A percentile compares a stretch with the other conserved stretches of the same genome.
phyloP scores from a whole-genome alignment of 2,888 invertebrate species.

The Anticlea derivata region DNA sequence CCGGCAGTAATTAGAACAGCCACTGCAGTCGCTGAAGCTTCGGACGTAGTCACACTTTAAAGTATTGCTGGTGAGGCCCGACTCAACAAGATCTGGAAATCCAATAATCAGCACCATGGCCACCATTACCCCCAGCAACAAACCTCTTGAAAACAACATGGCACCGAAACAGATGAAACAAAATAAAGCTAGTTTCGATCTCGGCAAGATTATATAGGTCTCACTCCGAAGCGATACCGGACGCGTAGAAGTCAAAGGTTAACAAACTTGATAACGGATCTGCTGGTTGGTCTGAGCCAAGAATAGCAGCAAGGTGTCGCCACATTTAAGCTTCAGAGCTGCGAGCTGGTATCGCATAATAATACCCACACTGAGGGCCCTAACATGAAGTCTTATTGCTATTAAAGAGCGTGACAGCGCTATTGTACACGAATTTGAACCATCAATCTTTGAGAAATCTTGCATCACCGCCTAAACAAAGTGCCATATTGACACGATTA shows the following conservation, averaged over 20 bases:
- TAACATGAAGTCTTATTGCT: too few relatives aligned
- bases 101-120: not conserved
- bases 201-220: not conserved
- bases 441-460: too few relatives aligned
- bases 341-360: too few relatives aligned
- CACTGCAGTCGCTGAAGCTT: slow-evolving; percentile 17
- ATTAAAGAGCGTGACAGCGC: too few relatives aligned
- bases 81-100: slow-evolving; percentile 4
- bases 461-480: too few relatives aligned
- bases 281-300: not conserved
- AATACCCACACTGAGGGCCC: too few relatives aligned
- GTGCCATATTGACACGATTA: too few relatives aligned
- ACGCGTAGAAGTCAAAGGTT: slow-evolving; percentile 6
- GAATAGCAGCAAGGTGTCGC: not conserved
- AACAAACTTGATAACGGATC: slow-evolving; percentile 4
- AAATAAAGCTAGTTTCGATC: not conserved
- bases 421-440: too few relatives aligned
- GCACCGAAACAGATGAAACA: not conserved
- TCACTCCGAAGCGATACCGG: not conserved
- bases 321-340: too few relatives aligned
- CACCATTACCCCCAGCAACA: slow-evolving; percentile 4
- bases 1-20: slow-evolving; percentile 17
- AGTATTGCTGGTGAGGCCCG: slow-evolving; percentile 15
- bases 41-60: slow-evolving; percentile 20
- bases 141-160: slow-evolving; percentile 4